Evolutionary conservation across 2,797 vertebrate species (phyloP).

Genomic region (Mionectes olivaceus): DNA sequence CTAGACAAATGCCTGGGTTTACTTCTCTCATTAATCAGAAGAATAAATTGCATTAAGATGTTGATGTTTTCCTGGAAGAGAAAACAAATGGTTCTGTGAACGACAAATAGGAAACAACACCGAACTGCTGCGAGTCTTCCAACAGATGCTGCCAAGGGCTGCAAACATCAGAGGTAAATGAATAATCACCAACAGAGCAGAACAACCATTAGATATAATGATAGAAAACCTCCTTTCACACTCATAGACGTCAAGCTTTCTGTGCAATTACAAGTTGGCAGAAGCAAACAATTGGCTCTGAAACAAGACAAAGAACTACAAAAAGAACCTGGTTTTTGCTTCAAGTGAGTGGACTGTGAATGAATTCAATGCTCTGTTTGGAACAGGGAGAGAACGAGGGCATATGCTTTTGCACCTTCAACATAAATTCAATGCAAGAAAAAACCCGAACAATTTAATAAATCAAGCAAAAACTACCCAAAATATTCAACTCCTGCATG

Average conservation of each 20-base stretch:
- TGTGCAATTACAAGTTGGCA: conserved; percentile 47
- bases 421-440: neutral
- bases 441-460: neutral
- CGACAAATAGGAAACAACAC: neutral
- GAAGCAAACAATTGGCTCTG: conserved; percentile 54
- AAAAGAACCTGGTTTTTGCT: neutral
- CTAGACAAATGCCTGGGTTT: conserved; percentile 33
- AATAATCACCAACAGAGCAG: conserved; percentile 58
- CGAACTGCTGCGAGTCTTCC: neutral
- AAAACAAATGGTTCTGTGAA: conserved; percentile 38
- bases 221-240: conserved; percentile 53
- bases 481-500: neutral
- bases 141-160: neutral
- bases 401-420: neutral
- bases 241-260: conserved; percentile 6
- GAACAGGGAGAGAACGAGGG: neutral
- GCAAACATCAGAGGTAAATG: conserved; percentile 24
- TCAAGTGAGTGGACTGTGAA: neutral
- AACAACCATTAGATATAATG: conserved; percentile 59
- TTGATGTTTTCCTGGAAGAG: conserved; percentile 53
- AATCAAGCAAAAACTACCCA: neutral
- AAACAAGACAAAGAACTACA: conserved; percentile 29
- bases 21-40: conserved; percentile 66
- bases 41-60: conserved; percentile 51
- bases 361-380: neutral